A percentile compares a stretch with the other conserved stretches of the same genome.
Conservation (phyloP, 2,113 vertebrate genomes). For the Spea multiplicata region DNA sequence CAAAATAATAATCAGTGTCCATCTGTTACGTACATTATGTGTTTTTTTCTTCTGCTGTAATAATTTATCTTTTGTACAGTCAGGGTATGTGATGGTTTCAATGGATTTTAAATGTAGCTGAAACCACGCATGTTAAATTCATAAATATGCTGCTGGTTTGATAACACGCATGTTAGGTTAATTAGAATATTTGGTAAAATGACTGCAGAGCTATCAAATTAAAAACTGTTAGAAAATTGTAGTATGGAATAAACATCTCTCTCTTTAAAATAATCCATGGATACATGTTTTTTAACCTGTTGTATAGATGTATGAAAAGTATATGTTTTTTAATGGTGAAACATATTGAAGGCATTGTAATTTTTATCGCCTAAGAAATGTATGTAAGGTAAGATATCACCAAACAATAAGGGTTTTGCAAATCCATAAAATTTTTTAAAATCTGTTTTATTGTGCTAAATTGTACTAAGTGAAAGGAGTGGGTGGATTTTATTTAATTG, state of each 20-base stretch:
- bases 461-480: too few relatives aligned
- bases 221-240: neutral
- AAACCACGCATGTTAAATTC: neutral
- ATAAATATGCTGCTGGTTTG: neutral
- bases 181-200: slow-evolving; percentile 3
- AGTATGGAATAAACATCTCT: slow-evolving; percentile 1
- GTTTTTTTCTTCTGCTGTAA: neutral
- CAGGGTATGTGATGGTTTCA: neutral
- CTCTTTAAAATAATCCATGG: neutral
- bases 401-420: too few relatives aligned
- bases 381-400: neutral
- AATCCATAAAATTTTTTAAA: too few relatives aligned
- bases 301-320: neutral
- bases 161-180: neutral
- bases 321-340: neutral
- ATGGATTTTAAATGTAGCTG: neutral
- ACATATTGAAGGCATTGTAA: neutral
- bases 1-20: neutral
- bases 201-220: neutral
- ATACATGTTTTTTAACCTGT: neutral
- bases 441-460: too few relatives aligned
- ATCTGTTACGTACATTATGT: neutral
- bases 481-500: too few relatives aligned
- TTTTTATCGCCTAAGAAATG: neutral
- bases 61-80: neutral